Base-by-base conservation (phyloP, 2,113 vertebrate genomes). In the Sinocyclocheilus anophthalmus region DNA sequence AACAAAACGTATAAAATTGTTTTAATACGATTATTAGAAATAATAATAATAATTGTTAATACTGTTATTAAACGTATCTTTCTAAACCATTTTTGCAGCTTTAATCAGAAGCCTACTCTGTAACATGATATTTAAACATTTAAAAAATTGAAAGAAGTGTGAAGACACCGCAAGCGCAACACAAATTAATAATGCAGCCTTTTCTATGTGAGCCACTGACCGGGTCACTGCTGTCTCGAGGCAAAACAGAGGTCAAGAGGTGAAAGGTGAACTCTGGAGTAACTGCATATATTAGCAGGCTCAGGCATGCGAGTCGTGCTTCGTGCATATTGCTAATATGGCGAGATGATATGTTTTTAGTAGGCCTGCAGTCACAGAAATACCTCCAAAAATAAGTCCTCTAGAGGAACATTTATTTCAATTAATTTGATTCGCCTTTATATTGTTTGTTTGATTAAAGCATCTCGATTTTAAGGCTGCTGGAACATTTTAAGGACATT, bases 141-240 rank as follows among this genome's bases (percentile, higher is more conserved):
- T 37, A 4, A 37, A 45, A 59, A 57, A n/a, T 37, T 53, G 8
- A 81, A 72, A n/a, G 48, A 81, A 86, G 78, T 48, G 11, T 33
- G 39, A 81, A 50, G 92, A 96, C 92, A 94, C 92, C 42, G 77
- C 42, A 93, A 95, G 91, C 59, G 89, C 95, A 95, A 94, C 92
- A 91, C 90, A 94, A 94, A 96, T 95, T 88, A 96, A 95, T 93
- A 94, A 92, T 92, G 92, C 91, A 93, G 95, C 94, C 95, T 94
- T 95, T 94, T 94, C 84, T 89, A 88, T 90, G 86, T 88, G 92
- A 95, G 93, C 93, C 88, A 77, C 93, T 97, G 96, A 97, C 96
- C 96, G 87, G 96, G 96, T 97, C 96, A 97, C 90, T 90, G 92
- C 91, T 95, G 95, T 96, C 96, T 94, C 87, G 89, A 94, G 95